These are phyloP conservation scores for Papilio xuthus DNA, from an alignment of 1,140 invertebrate species.

Conservation along the genomic window DNA sequence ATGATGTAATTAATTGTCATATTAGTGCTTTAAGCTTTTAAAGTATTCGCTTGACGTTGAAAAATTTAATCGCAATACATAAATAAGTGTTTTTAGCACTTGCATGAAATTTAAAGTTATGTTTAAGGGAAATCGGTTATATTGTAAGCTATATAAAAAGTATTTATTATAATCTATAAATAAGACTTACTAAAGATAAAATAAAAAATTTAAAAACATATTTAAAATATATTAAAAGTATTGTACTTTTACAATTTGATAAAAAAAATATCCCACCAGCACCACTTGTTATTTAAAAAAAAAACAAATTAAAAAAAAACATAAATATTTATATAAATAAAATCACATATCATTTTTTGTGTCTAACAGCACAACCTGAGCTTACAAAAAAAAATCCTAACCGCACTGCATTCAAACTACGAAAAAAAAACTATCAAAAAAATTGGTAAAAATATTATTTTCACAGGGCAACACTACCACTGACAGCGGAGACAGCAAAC, in stretches of 20 bases:
- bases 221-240: background rate
- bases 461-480: slow-evolving; percentile 88
- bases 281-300: slow-evolving; percentile 74
- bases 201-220: background rate
- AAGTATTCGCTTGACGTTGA: slow-evolving; percentile 27
- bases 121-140: slow-evolving; percentile 35
- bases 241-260: slow-evolving; percentile 40
- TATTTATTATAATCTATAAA: background rate
- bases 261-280: slow-evolving; percentile 54
- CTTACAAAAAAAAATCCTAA: slow-evolving; percentile 55
- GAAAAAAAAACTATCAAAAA: slow-evolving; percentile 44
- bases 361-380: slow-evolving; percentile 67
- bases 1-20: slow-evolving; percentile 28
- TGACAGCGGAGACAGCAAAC: slow-evolving; percentile 83
- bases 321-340: slow-evolving; percentile 34
- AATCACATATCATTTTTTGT: slow-evolving; percentile 51
- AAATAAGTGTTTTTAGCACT: slow-evolving; percentile 1
- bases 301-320: slow-evolving; percentile 46
- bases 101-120: slow-evolving; percentile 29
- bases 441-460: slow-evolving; percentile 44
- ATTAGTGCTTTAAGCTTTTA: slow-evolving; percentile 32
- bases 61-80: background rate
- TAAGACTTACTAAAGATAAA: background rate
- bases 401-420: slow-evolving; percentile 54
- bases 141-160: background rate